These are phyloP conservation scores for Halcyon malimbica DNA, from an alignment of 2,113 vertebrate species.

Conservation along the genomic window DNA sequence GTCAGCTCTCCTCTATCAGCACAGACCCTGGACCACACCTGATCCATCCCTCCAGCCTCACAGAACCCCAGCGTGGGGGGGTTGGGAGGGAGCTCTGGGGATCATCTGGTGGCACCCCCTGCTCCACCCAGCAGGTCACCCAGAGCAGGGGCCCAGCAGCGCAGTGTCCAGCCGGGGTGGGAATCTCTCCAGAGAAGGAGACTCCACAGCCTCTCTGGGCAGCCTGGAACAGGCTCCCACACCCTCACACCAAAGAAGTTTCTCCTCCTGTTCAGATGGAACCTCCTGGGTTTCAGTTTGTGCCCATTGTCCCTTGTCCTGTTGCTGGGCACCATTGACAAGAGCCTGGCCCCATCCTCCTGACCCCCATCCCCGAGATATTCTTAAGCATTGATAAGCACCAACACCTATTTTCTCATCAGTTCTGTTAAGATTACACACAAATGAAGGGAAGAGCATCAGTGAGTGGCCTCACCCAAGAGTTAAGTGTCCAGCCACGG, in stretches of 20 bases:
- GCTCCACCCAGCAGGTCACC: no score
- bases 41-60: neutral
- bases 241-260: no score
- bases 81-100: neutral
- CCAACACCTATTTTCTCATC: neutral
- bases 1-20: neutral
- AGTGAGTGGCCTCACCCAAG: neutral
- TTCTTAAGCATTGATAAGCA: neutral
- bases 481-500: fast-evolving
- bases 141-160: neutral
- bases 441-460: fast-evolving
- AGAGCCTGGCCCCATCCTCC: neutral
- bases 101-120: neutral
- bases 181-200: no score
- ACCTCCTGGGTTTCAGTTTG: no score
- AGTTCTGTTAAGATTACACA: fast-evolving
- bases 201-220: no score
- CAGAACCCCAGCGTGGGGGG: no score
- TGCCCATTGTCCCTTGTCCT: no score
- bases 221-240: no score
- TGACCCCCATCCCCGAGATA: neutral
- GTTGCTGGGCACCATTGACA: neutral
- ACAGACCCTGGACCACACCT: neutral
- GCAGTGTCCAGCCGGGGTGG: no score
- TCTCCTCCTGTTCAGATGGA: no score